Percentiles rank a stretch among this genome's conserved stretches.
Evolutionary conservation across 2,797 vertebrate genomes (phyloP).

Genomic region (Melanotaenia maccullochi): DNA sequence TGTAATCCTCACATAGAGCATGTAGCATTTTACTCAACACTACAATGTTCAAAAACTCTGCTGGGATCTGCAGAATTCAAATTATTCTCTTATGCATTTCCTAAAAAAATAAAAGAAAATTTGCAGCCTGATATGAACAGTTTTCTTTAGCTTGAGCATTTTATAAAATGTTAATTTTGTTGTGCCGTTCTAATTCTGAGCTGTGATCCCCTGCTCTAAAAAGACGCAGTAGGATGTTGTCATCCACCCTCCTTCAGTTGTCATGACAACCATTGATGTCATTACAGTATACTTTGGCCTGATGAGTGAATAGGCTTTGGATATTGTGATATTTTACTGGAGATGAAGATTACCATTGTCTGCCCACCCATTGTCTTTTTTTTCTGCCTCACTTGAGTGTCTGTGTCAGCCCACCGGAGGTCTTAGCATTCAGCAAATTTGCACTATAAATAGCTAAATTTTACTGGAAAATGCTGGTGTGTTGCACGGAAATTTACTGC

Average conservation of each 20-base stretch:
- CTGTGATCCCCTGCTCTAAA: conserved; percentile 60
- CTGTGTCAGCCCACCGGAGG: conserved; percentile 50
- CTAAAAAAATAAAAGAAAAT: conserved; percentile 15
- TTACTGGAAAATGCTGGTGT: conserved; percentile 33
- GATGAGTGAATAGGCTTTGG: conserved; percentile 58
- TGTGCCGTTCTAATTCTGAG: conserved; percentile 50
- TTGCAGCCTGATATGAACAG: conserved; percentile 5
- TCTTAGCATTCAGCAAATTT: conserved; percentile 44
- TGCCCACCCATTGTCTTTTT: conserved; percentile 31
- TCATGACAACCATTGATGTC: conserved; percentile 88
- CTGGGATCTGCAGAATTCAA: conserved; percentile 1
- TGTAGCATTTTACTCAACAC: conserved; percentile 15
- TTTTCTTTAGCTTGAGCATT: background rate
- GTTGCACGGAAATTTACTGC: conserved; percentile 19
- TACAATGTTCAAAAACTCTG: conserved; percentile 10
- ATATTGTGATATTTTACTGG: conserved; percentile 62
- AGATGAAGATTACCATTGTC: conserved; percentile 21
- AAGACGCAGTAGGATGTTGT: conserved; percentile 73
- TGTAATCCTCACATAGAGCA: background rate
- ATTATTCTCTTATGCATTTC: background rate
- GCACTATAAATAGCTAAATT: conserved; percentile 66
- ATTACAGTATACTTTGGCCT: conserved; percentile 70
- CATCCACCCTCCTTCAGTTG: conserved; percentile 79
- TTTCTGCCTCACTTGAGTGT: conserved; percentile 23
- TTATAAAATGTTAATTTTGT: background rate